Percentiles rank a stretch among this genome's conserved stretches.
phyloP scores from a whole-genome alignment of 2,888 invertebrate genomes.

The Erebia ligea region DNA sequence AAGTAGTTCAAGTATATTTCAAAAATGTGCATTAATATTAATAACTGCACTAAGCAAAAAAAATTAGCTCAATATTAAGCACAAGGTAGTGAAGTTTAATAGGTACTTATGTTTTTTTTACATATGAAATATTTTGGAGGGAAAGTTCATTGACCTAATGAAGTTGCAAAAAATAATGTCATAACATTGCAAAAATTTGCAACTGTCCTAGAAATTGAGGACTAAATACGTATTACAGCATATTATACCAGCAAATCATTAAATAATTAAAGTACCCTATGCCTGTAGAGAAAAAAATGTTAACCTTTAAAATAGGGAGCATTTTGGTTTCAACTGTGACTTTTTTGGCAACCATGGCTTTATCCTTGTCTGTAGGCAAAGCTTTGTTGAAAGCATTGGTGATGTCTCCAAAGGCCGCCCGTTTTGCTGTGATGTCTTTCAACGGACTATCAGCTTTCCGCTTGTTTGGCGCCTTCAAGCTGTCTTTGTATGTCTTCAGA shows the following conservation, averaged over 20 bases:
- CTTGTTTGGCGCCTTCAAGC: slow-evolving; percentile 84
- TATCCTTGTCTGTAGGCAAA: slow-evolving; percentile 65
- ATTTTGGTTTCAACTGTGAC: slow-evolving; percentile 79
- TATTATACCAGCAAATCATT: not conserved
- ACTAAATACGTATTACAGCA: not conserved
- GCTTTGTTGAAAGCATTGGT: slow-evolving; percentile 87
- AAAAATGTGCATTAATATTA: too few relatives aligned
- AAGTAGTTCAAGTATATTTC: too few relatives aligned
- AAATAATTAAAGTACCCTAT: slow-evolving; percentile 7
- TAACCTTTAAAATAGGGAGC: slow-evolving; percentile 76
- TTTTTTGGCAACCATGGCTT: slow-evolving; percentile 71
- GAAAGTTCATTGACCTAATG: slow-evolving; percentile 63
- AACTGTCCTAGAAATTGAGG: not conserved
- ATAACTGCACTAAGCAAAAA: too few relatives aligned
- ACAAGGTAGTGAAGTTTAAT: too few relatives aligned
- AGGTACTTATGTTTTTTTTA: not conserved
- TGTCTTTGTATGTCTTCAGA: slow-evolving; percentile 72
- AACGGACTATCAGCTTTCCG: slow-evolving; percentile 92
- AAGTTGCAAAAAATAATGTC: slow-evolving; percentile 8
- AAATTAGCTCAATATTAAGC: too few relatives aligned
- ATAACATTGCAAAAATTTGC: slow-evolving; percentile 26
- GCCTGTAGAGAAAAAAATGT: slow-evolving; percentile 35
- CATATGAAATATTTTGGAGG: slow-evolving; percentile 54
- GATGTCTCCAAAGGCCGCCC: slow-evolving; percentile 94
- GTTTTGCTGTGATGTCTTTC: slow-evolving; percentile 88